Evolutionary conservation across 2,797 vertebrate species (phyloP).

Genomic region (Graptemys geographica): DNA sequence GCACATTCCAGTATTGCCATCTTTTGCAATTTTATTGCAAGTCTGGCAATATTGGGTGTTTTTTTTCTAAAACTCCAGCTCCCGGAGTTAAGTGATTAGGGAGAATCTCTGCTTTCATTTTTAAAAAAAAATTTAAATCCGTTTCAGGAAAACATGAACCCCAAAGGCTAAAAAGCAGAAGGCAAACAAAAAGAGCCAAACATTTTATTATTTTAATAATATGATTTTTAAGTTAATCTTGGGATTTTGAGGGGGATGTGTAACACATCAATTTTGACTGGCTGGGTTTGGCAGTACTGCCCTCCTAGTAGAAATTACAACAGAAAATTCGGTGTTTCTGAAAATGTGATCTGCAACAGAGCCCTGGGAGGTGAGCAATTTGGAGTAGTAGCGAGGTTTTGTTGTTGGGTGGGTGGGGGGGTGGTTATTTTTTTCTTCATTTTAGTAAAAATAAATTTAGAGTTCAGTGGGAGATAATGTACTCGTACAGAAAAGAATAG

Average conservation of each 20-base stretch:
- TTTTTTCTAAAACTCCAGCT: background rate
- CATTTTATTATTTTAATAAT: background rate
- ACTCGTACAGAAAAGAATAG: background rate
- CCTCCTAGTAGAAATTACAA: background rate
- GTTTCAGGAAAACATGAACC: background rate
- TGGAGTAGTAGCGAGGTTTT: background rate
- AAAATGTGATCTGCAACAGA: conserved; percentile 21
- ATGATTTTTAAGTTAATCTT: background rate
- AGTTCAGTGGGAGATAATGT: background rate
- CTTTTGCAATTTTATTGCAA: background rate
- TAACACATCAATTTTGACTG: background rate
- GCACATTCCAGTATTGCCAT: background rate
- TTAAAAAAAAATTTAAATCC: background rate
- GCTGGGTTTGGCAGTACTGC: conserved; percentile 20
- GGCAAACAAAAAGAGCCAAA: background rate
- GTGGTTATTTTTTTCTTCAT: background rate
- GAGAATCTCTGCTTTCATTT: background rate
- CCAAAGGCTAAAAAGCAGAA: background rate
- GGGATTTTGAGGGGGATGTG: background rate
- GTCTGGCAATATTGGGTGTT: background rate
- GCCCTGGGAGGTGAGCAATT: background rate
- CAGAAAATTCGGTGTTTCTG: conserved; percentile 11
- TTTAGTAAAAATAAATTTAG: conserved; percentile 18
- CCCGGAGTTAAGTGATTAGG: background rate
- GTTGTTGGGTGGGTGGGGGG: background rate